Conservation (phyloP, 2,113 vertebrate species). For the Spea multiplicata region DNA sequence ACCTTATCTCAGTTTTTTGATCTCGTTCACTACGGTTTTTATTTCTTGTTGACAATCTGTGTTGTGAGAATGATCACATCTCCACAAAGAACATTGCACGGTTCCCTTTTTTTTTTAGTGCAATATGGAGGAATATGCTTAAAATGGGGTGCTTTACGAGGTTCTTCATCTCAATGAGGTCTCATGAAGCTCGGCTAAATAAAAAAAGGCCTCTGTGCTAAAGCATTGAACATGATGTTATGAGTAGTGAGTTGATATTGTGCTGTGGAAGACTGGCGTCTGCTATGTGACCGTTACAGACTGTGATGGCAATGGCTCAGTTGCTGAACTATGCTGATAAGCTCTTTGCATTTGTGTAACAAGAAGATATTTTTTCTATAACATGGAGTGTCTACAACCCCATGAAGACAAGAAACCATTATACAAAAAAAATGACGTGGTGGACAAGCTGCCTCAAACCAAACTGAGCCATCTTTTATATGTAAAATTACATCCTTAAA, state of each 20-base stretch:
- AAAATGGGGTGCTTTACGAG: background rate
- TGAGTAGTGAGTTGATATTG: background rate
- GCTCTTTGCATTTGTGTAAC: background rate
- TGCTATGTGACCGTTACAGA: background rate
- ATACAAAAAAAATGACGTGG: background rate
- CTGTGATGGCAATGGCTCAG: background rate
- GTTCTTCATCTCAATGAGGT: constrained; percentile 15
- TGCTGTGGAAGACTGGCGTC: background rate
- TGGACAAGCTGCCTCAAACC: background rate
- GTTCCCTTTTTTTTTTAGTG: constrained; percentile 7
- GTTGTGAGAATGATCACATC: constrained; percentile 38
- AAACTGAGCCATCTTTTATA: constrained; percentile 38
- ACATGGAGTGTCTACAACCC: background rate
- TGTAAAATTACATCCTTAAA: constrained; percentile 8
- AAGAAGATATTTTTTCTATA: background rate
- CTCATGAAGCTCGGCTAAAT: background rate
- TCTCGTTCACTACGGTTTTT: constrained; percentile 51
- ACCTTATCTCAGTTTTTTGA: constrained; percentile 12
- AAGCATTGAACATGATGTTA: background rate
- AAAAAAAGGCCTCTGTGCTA: background rate
- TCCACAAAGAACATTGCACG: background rate
- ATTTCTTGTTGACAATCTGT: constrained; percentile 49
- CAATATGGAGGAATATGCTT: constrained; percentile 14
- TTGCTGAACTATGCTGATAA: background rate
- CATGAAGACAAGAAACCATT: background rate